Evolutionary conservation across 2,113 vertebrate genomes (phyloP), one percentile per base, ranked within the genome.

Genomic region (Verasper variegatus): DNA sequence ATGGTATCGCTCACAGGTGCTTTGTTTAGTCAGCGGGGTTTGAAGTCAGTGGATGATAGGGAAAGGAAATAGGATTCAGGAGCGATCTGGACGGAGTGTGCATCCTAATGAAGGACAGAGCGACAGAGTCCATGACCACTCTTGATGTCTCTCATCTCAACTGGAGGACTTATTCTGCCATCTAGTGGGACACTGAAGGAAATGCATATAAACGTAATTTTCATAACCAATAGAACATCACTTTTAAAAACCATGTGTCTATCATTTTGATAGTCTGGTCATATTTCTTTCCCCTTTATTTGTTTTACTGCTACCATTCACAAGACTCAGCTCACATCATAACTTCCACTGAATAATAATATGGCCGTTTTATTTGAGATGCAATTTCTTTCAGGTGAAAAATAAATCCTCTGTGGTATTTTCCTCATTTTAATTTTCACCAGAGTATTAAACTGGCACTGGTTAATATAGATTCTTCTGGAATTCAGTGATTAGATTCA

Each of bases 161-260:
- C 51, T 2, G 20, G 3, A 76, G 21, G 78, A 60, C 40, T 70
- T n/a, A 68, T 67, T 10, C 87, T 90, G 84, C 87, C 74, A 73
- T 82, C 88, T 87, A 62, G 73, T 84, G 90, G 85, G 52, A 0
- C 60, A 1, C 14, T 11, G 0, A 5, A 1, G 13, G 6, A 49
- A 67, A 40, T 78, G 27, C 60, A 31, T 27, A 7, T 24, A n/a
- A 52, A 52, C 21, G 51, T 20, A 52, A n/a, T n/a, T 13, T 12
- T 24, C 54, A 35, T 52, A 49, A 37, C 59, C 9, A 14, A 2
- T 42, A 37, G 9, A 2, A 11, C 15, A 17, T 15, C 35, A 27
- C 14, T 31, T 45, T 31, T 4, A n/a, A 23, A n/a, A 27, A n/a
- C 10, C 35, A 21, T 18, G 37, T 18, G 4, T 59, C 2, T 5